These are phyloP conservation scores for Habropoda laboriosa DNA, from an alignment of 1,140 invertebrate species.

Conservation along the genomic window DNA sequence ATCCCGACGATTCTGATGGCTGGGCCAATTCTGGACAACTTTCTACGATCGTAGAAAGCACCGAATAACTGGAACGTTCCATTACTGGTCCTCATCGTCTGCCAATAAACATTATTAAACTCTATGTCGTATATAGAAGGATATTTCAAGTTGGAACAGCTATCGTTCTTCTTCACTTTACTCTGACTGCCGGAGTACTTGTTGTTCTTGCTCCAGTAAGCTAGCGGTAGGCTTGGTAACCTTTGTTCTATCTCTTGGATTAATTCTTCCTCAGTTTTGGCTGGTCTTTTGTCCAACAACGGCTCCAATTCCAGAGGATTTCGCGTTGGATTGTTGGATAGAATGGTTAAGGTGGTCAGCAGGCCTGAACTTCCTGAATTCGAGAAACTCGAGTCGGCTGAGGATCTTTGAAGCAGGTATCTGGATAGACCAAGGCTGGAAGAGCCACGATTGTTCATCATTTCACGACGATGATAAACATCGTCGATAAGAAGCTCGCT, in stretches of 20 bases:
- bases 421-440: slow-evolving; percentile 76
- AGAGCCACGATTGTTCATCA: slow-evolving; percentile 74
- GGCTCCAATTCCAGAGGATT: slow-evolving; percentile 77
- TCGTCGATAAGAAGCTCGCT: slow-evolving; percentile 61
- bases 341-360: slow-evolving; percentile 61
- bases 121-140: slow-evolving; percentile 93
- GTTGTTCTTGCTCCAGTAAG: slow-evolving; percentile 91
- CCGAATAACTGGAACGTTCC: slow-evolving; percentile 95
- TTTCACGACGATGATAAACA: slow-evolving; percentile 48
- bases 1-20: slow-evolving; percentile 93
- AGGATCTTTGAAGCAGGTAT: slow-evolving; percentile 75
- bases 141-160: slow-evolving; percentile 86
- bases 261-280: slow-evolving; percentile 88
- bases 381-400: slow-evolving; percentile 40
- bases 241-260: slow-evolving; percentile 88
- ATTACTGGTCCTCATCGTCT: slow-evolving; percentile 89
- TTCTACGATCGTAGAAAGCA: slow-evolving; percentile 93
- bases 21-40: slow-evolving; percentile 89
- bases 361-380: slow-evolving; percentile 55
- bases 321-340: slow-evolving; percentile 67
- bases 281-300: slow-evolving; percentile 85
- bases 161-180: slow-evolving; percentile 84
- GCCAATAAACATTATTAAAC: slow-evolving; percentile 96
- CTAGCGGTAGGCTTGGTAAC: slow-evolving; percentile 91
- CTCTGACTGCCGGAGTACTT: slow-evolving; percentile 80